These are phyloP conservation scores for Leptinotarsa juncta DNA, from an alignment of 2,888 invertebrate species.

Conservation along the genomic window DNA sequence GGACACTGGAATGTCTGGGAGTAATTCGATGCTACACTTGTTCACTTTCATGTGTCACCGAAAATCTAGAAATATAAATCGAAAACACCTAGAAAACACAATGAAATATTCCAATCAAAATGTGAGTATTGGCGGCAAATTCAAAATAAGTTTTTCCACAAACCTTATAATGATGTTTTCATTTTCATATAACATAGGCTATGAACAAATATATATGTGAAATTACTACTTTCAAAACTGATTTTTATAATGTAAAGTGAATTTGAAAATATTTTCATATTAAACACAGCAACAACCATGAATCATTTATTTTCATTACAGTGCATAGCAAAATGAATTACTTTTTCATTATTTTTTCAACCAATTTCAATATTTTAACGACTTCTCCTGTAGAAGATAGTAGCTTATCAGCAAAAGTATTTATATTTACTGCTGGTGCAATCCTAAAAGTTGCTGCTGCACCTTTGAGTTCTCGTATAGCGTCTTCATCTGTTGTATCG, in stretches of 20 bases:
- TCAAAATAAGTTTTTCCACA: no score
- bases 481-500: constrained; percentile 90
- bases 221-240: not conserved
- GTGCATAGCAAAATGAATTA: constrained; percentile 7
- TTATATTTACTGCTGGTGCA: constrained; percentile 62
- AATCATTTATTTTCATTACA: no score
- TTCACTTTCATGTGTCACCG: no score
- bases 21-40: no score
- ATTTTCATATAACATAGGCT: no score
- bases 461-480: constrained; percentile 90
- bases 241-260: not conserved
- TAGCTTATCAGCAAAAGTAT: constrained; percentile 49
- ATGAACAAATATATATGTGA: not conserved
- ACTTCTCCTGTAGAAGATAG: constrained; percentile 48
- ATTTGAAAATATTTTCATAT: not conserved
- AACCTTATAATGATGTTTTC: no score
- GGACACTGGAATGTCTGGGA: no score
- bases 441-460: constrained; percentile 93
- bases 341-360: constrained; percentile 43
- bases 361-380: constrained; percentile 45
- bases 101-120: no score
- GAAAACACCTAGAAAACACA: no score
- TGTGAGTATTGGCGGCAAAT: no score
- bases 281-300: no score
- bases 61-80: no score